phyloP scores from a whole-genome alignment of 2,797 vertebrate genomes.

The Xenentodon cancila region DNA sequence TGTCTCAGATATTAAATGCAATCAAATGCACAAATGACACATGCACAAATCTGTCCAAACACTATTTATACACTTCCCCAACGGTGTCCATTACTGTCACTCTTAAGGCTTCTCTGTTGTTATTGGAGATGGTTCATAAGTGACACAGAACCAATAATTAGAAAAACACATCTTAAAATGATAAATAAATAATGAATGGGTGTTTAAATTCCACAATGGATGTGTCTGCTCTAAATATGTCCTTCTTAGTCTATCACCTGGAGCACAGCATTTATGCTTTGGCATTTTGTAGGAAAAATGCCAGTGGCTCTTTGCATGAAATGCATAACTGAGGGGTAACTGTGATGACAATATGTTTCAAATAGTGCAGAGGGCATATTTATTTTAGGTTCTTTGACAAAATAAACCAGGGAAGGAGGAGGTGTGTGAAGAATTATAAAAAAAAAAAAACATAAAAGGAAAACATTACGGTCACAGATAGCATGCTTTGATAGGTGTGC shows the following conservation, averaged over 20 bases:
- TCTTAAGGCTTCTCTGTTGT: slow-evolving; percentile 18
- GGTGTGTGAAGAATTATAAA: slow-evolving; percentile 31
- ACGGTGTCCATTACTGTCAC: slow-evolving; percentile 20
- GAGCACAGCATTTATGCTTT: slow-evolving; percentile 66
- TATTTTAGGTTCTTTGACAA: slow-evolving; percentile 70
- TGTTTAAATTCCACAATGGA: slow-evolving; percentile 48
- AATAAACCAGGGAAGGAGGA: slow-evolving; percentile 51
- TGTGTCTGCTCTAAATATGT: slow-evolving; percentile 57
- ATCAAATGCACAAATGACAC: too few species aligned
- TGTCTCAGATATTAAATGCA: too few species aligned
- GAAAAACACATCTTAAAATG: slow-evolving; percentile 39
- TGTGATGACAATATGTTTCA: slow-evolving; percentile 70
- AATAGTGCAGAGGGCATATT: slow-evolving; percentile 69
- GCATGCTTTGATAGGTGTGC: slow-evolving; percentile 69
- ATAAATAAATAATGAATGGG: slow-evolving; percentile 48
- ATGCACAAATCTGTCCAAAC: too few species aligned
- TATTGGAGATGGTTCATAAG: slow-evolving; percentile 8
- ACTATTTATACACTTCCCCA: too few species aligned
- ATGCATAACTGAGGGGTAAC: slow-evolving; percentile 71
- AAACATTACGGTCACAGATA: slow-evolving; percentile 64
- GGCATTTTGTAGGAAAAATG: slow-evolving; percentile 62
- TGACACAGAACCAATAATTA: too few species aligned
- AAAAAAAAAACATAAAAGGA: slow-evolving; percentile 44
- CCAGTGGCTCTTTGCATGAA: slow-evolving; percentile 67
- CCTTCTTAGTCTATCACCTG: slow-evolving; percentile 67